Conservation (phyloP, 2,797 vertebrate genomes). For the Acipenser ruthenus region DNA sequence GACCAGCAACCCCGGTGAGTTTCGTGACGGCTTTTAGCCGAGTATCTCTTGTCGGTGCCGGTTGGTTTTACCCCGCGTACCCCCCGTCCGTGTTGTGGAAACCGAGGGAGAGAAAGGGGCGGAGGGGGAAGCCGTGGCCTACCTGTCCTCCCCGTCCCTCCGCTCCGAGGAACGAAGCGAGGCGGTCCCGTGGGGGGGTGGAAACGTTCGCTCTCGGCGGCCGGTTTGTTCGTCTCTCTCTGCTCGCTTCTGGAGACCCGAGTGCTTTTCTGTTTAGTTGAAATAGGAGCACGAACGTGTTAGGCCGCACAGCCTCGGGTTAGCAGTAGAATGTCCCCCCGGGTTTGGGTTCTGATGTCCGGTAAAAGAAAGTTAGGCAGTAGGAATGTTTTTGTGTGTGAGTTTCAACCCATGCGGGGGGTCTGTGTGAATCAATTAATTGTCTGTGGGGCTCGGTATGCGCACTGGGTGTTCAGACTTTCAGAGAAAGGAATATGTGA, state of each 20-base stretch:
- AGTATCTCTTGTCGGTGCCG: constrained; percentile 16
- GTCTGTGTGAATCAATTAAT: too few species aligned
- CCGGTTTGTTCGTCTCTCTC: constrained; percentile 51
- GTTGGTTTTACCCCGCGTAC: constrained; percentile 34
- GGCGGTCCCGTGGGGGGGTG: neutral
- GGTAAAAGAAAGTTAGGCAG: too few species aligned
- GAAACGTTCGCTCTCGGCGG: constrained; percentile 49
- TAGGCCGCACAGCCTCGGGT: too few species aligned
- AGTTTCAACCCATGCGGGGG: too few species aligned
- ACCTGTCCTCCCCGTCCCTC: constrained; percentile 4
- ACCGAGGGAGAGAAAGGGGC: constrained; percentile 59
- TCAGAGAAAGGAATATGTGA: too few species aligned
- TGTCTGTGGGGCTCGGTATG: too few species aligned
- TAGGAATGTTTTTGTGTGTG: too few species aligned
- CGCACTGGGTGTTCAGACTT: too few species aligned
- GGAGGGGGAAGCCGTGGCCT: constrained; percentile 50
- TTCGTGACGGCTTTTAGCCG: constrained; percentile 19
- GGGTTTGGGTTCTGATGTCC: too few species aligned
- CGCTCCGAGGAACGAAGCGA: constrained; percentile 1
- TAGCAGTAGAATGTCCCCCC: too few species aligned
- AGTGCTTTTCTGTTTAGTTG: too few species aligned
- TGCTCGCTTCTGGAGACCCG: constrained; percentile 35
- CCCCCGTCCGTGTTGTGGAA: constrained; percentile 53
- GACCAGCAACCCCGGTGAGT: constrained; percentile 62
- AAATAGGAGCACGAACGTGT: too few species aligned